Evolutionary conservation across 2,797 vertebrate species (phyloP).

Genomic region (Buceros bicornis): DNA sequence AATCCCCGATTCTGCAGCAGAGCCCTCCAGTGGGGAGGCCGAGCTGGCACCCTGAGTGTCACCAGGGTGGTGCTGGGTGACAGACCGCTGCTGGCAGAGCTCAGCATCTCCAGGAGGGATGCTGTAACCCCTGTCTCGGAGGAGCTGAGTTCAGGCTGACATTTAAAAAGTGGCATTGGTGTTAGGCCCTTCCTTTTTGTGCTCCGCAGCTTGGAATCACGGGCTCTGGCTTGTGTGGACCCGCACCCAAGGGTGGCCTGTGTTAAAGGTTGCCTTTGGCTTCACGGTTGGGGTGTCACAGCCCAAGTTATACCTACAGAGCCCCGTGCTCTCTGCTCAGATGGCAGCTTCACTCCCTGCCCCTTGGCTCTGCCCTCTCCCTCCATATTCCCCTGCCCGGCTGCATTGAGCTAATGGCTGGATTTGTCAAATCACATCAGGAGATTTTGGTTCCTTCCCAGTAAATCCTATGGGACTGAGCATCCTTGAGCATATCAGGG

Average conservation of each 20-base stretch:
- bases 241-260: neutral
- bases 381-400: neutral
- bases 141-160: neutral
- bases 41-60: neutral
- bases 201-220: neutral
- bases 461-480: neutral
- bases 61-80: neutral
- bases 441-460: neutral
- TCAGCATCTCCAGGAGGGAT: neutral
- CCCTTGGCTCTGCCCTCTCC: neutral
- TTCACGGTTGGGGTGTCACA: neutral
- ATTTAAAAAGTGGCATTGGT: neutral
- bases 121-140: neutral
- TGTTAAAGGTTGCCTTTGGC: neutral
- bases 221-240: neutral
- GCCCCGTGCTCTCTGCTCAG: neutral
- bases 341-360: neutral
- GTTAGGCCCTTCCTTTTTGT: neutral
- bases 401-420: neutral
- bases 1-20: fast-evolving
- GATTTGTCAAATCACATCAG: neutral
- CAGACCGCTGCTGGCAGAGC: neutral
- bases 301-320: neutral
- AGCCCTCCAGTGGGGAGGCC: neutral
- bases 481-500: neutral